Evolutionary conservation across 2,888 invertebrate species (phyloP).

Genomic region (Drosophila ezoana): DNA sequence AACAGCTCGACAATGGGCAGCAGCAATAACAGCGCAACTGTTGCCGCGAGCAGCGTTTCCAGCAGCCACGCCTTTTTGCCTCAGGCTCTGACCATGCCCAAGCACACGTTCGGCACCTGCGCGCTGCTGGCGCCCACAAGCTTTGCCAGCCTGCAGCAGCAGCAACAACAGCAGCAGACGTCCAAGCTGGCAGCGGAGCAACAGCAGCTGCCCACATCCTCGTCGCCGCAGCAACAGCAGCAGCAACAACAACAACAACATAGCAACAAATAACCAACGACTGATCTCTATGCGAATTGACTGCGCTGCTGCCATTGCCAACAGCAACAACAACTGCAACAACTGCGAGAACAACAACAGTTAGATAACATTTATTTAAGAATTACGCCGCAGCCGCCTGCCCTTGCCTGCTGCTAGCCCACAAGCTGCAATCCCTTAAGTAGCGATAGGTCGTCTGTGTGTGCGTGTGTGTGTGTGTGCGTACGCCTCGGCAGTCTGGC

Average conservation of each 20-base stretch:
- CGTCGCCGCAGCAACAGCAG: slow-evolving; percentile 23
- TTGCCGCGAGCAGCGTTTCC: slow-evolving; percentile 38
- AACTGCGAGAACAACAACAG: slow-evolving; percentile 11
- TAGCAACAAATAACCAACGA: slow-evolving; percentile 72
- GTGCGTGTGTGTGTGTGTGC: slow-evolving; percentile 15
- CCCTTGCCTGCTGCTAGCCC: slow-evolving; percentile 56
- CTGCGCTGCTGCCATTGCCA: slow-evolving; percentile 71
- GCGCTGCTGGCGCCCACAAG: slow-evolving; percentile 81
- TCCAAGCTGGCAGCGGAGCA: slow-evolving; percentile 32
- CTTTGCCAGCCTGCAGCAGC: slow-evolving; percentile 64
- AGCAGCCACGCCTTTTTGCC: slow-evolving; percentile 60
- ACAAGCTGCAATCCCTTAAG: slow-evolving; percentile 3
- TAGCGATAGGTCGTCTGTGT: slow-evolving; percentile 29
- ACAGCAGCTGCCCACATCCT: slow-evolving; percentile 35
- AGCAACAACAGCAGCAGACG: slow-evolving; percentile 33
- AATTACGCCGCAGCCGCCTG: slow-evolving; percentile 37
- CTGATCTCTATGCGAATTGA: slow-evolving; percentile 83
- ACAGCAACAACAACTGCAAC: slow-evolving; percentile 23
- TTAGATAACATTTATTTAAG: slow-evolving; percentile 12
- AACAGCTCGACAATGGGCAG: slow-evolving; percentile 44
- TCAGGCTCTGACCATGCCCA: slow-evolving; percentile 71
- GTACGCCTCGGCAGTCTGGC: slow-evolving; percentile 9
- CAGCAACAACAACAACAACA: slow-evolving; percentile 47
- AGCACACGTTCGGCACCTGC: slow-evolving; percentile 84
- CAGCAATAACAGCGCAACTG: slow-evolving; percentile 52